phyloP scores from a whole-genome alignment of 2,888 invertebrate genomes.

The Petrolisthes cinctipes region DNA sequence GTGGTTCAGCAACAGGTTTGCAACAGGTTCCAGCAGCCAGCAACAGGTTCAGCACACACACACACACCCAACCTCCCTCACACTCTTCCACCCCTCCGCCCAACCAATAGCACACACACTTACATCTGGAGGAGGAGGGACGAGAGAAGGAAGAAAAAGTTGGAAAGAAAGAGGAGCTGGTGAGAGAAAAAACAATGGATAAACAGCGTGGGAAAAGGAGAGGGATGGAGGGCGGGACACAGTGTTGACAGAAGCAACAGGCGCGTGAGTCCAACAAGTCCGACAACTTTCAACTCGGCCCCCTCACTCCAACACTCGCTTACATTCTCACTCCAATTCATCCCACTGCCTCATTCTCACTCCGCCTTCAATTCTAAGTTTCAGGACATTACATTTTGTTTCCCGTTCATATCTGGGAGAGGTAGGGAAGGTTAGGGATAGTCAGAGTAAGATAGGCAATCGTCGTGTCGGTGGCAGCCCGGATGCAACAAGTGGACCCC shows the following conservation, averaged over 20 bases:
- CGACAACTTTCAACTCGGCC: slow-evolving; percentile 5
- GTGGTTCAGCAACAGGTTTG: slow-evolving; percentile 3
- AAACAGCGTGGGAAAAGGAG: not conserved
- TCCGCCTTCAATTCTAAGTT: too few species aligned
- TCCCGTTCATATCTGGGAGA: not conserved
- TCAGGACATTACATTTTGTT: not conserved
- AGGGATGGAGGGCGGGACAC: not conserved
- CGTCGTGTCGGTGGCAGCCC: slow-evolving; percentile 8
- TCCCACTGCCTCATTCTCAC: not conserved
- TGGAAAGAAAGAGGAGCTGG: not conserved
- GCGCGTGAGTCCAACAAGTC: slow-evolving; percentile 1
- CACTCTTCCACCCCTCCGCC: not conserved
- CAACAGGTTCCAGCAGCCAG: not conserved
- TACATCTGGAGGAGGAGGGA: not conserved
- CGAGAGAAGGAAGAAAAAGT: not conserved
- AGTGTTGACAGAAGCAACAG: slow-evolving; percentile 16
- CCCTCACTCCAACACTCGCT: not conserved
- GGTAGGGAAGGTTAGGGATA: not conserved
- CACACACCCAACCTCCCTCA: not conserved
- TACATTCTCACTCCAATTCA: not conserved
- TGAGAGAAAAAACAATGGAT: too few species aligned
- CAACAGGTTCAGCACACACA: not conserved
- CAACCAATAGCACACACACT: not conserved
- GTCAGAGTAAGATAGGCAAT: not conserved
- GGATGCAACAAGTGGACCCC: slow-evolving; percentile 8